Evolutionary conservation across 2,888 invertebrate species (phyloP).

Genomic region (Drosophila macrospina): DNA sequence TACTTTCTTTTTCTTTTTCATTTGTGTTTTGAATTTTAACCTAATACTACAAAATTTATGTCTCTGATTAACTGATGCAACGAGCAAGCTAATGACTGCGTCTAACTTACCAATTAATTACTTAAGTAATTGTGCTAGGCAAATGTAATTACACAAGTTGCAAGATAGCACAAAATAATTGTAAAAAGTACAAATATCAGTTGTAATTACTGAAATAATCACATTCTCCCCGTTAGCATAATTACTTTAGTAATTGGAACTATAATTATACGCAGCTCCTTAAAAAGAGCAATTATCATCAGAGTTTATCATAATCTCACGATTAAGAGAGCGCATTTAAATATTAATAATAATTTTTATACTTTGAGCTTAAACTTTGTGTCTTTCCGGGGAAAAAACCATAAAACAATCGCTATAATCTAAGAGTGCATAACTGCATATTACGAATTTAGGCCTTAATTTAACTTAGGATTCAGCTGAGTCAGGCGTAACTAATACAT

Average conservation of each 20-base stretch:
- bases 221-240: neutral
- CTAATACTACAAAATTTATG: neutral
- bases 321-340: conserved; percentile 2
- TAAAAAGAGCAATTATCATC: neutral
- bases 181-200: neutral
- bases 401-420: conserved; percentile 14
- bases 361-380: conserved; percentile 29
- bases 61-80: conserved; percentile 14
- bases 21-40: conserved; percentile 8
- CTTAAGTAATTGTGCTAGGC: neutral
- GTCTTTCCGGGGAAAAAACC: neutral
- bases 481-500: conserved; percentile 17
- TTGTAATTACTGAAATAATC: neutral
- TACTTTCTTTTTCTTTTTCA: neutral
- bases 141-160: neutral
- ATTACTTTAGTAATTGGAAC: neutral
- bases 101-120: conserved; percentile 2
- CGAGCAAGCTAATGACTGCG: conserved; percentile 12
- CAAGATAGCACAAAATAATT: neutral
- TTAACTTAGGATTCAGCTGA: conserved; percentile 23
- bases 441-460: conserved; percentile 6
- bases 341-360: neutral
- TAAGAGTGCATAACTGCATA: conserved; percentile 12
- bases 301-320: neutral
- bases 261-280: neutral